Evolutionary conservation across 2,888 invertebrate species (phyloP), one percentile per base, ranked within the genome.

Genomic region (Pseudococcus viburni): DNA sequence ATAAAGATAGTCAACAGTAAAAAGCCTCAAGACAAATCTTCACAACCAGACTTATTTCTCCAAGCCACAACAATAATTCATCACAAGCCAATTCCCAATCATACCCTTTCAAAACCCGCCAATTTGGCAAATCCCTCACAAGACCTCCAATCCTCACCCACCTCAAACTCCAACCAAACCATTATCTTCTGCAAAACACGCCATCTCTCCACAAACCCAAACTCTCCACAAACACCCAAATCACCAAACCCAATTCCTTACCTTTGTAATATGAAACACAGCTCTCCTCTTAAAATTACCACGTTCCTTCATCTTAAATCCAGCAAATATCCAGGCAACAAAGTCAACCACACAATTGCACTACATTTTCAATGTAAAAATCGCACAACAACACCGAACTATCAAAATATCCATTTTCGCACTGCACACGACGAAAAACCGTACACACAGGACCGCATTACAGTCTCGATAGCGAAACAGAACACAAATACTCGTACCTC

Each of bases 221-320:
- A 83, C 15, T 8, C 42, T 33, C 80, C 7, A 17, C 46, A 33
- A 19, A 1, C 0, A 8, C 19, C 55, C 55, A 55, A 55, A 15
- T 3, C 12, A 51, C 51, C 68, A 68, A 68, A 68, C 7, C 7
- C 68, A 9, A 68, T 26, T 7, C 22, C 89, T 90, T 89, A 95
- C 95, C 95, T 95, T 95, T 88, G 95, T 94, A 91, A 95, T 94
- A 92, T 95, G 95, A 92, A 94, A 95, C 89, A 95, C 93, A 90
- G 95, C 95, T 89, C 90, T 90, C 89, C 90, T 90, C 51, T 89
- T 90, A 64, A 55, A 88, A 80, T 84, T 86, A 88, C 55, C 64
- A n/a, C 88, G 85, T 85, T 88, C 88, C 73, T 88, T 88, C 88
- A 88, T 88, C 9, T 42, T 64, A 2, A 64, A 55, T n/a, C 1